Base-by-base conservation (phyloP, 2,888 invertebrate species). In the Silvanus unidentatus region DNA sequence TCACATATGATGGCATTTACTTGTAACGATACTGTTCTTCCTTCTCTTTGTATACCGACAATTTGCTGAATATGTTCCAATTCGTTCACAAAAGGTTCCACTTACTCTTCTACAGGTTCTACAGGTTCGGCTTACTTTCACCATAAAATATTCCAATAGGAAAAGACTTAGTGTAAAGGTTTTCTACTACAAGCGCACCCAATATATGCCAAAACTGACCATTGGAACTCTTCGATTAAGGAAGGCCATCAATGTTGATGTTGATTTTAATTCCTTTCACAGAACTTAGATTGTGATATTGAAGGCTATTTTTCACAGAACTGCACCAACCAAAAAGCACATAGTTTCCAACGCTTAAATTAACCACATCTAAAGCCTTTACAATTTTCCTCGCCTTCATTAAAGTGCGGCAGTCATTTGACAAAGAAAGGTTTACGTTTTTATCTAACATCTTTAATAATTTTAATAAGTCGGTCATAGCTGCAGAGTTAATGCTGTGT, bases 1-100 rank as follows among this genome's bases (percentile, higher is more conserved):
- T 60, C 60, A 49, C 59, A 60, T 14, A 57, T 53, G n/a, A 59
- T 27, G 22, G 52, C 53, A 48, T 46, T 46, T n/a, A 46, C n/a
- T 5, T 32, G 13, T 10, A 35, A 8, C 8, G 22, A 8, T 8
- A 40, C 40, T 32, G 28, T n/a, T 12, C n/a, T 36, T 16, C 41
- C 39, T 43, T 37, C 14, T 22, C 44, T n/a, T 35, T 16, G 30
- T 12, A 54, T 35, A n/a, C 52, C 52, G 34, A 45, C 42, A 22
- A 40, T 15, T 40, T 47, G 16, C 8, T 22, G 3, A 15, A 56
- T 38, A 40, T 42, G 12, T 29, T 16, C 15, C 14, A 50, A 36
- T 43, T 55, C 54, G 28, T n/a, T 35, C 30, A 57, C 39, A 47
- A 54, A 55, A 32, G 55, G 39, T 30, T 51, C 39, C 11, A 55